Evolutionary conservation across 35 echinoderm and acorn worm genomes (phyloP).

Genomic region (Ophiothrix spiculata): DNA sequence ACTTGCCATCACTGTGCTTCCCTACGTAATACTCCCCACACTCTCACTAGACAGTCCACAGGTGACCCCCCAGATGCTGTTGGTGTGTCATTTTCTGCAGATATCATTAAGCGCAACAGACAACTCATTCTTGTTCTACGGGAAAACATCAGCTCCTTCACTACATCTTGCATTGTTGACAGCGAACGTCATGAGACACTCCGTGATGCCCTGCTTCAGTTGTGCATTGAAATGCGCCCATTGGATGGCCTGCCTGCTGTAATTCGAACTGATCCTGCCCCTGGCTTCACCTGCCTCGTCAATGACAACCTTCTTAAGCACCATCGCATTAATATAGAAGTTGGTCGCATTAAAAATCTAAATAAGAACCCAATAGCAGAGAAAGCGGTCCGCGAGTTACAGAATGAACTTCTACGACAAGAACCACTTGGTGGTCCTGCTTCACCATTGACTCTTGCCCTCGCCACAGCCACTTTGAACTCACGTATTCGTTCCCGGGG

Average conservation of each 20-base stretch:
- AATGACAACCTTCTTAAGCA: conserved; percentile 20
- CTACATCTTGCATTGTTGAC: conserved; percentile 1
- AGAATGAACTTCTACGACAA: conserved; percentile 45
- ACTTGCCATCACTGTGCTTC: not conserved
- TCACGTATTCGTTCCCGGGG: conserved; percentile 36
- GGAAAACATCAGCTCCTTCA: conserved; percentile 34
- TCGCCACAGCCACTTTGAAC: conserved; percentile 53
- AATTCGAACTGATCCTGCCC: conserved; percentile 52
- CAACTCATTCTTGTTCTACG: conserved; percentile 63
- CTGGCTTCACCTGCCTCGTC: conserved; percentile 28
- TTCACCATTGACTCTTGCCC: conserved; percentile 22
- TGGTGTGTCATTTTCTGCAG: conserved; percentile 39
- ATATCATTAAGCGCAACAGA: conserved; percentile 50
- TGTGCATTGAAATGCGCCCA: conserved; percentile 37
- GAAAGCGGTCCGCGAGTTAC: conserved; percentile 60
- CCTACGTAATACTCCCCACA: not conserved
- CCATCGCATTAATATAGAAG: conserved; percentile 44
- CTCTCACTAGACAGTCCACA: not conserved
- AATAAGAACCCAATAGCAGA: conserved; percentile 71
- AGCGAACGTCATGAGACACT: conserved; percentile 47
- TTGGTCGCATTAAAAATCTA: conserved; percentile 54
- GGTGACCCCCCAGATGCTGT: not conserved
- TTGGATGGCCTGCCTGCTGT: conserved; percentile 63
- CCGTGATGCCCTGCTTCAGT: conserved; percentile 12
- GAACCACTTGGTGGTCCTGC: conserved; percentile 31